These are phyloP conservation scores for Muscicapa comitata DNA, from an alignment of 2,797 vertebrate genomes.

Conservation along the genomic window DNA sequence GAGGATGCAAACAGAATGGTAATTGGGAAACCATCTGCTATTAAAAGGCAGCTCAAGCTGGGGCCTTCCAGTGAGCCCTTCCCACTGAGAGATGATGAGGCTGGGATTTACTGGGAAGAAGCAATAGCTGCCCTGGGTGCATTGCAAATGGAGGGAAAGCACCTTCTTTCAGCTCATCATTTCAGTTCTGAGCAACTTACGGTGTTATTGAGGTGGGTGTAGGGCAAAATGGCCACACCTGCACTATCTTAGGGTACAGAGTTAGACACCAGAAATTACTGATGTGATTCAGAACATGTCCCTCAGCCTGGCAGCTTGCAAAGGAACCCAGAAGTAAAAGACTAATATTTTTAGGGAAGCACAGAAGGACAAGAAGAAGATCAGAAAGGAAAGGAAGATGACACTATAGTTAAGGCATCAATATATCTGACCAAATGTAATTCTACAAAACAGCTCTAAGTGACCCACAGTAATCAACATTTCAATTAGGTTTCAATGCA, in stretches of 20 bases:
- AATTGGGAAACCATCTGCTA: conserved; percentile 1
- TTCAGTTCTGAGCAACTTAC: not conserved
- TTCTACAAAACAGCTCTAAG: not conserved
- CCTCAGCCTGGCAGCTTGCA: not conserved
- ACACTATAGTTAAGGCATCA: not conserved
- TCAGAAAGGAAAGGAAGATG: not conserved
- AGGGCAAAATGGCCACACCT: not conserved
- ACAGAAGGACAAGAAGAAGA: not conserved
- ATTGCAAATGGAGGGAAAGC: not conserved
- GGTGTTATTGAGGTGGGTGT: not conserved
- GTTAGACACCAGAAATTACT: not conserved
- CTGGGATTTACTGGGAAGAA: not conserved
- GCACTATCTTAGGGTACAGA: rapidly evolving
- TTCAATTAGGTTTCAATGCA: not conserved
- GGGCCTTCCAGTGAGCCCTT: not conserved
- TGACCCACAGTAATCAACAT: not conserved
- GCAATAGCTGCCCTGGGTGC: not conserved
- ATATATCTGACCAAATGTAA: not conserved
- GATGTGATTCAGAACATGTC: not conserved
- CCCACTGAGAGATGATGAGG: not conserved
- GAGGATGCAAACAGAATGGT: not conserved
- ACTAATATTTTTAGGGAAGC: not conserved
- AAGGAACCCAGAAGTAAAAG: not conserved
- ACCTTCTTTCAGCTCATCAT: not conserved
- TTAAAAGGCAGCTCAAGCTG: not conserved